These are phyloP conservation scores for Mythimna ferrago DNA, from an alignment of 2,888 invertebrate genomes.

Conservation along the genomic window DNA sequence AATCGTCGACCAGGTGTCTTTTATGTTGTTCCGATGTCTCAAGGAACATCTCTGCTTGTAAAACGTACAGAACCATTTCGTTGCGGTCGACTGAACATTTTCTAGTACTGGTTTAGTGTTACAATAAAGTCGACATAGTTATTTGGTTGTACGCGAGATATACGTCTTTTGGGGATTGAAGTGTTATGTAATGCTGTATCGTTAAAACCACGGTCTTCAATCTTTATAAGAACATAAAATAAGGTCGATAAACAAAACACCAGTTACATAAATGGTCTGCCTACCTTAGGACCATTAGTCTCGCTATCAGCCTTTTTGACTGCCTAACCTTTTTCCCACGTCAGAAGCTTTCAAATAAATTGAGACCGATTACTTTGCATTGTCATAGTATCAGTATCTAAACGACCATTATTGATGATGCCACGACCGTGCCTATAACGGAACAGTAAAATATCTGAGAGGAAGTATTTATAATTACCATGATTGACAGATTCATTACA, in stretches of 20 bases:
- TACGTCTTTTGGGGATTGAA: constrained; percentile 20
- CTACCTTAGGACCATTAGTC: background rate
- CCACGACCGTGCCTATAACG: background rate
- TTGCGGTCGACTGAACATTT: constrained; percentile 51
- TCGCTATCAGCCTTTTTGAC: background rate
- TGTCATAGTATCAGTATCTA: background rate
- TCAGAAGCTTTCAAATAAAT: background rate
- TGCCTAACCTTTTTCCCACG: background rate
- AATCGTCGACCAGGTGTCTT: constrained; percentile 64
- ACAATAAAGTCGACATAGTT: constrained; percentile 31
- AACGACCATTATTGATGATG: background rate
- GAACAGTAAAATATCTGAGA: background rate
- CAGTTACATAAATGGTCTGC: background rate
- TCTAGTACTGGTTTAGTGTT: constrained; percentile 46
- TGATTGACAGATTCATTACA: background rate
- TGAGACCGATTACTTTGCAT: background rate
- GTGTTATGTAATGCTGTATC: background rate
- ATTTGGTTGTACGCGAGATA: constrained; percentile 13
- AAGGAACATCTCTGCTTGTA: constrained; percentile 54
- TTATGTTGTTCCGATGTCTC: constrained; percentile 64
- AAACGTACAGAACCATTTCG: constrained; percentile 47
- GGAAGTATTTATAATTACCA: background rate
- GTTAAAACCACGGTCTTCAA: background rate
- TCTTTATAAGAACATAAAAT: background rate
- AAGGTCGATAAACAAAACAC: no score